A percentile compares a stretch with the other conserved stretches of the same genome.
Conservation (phyloP, 2,888 invertebrate genomes). For the Tineola bisselliella region DNA sequence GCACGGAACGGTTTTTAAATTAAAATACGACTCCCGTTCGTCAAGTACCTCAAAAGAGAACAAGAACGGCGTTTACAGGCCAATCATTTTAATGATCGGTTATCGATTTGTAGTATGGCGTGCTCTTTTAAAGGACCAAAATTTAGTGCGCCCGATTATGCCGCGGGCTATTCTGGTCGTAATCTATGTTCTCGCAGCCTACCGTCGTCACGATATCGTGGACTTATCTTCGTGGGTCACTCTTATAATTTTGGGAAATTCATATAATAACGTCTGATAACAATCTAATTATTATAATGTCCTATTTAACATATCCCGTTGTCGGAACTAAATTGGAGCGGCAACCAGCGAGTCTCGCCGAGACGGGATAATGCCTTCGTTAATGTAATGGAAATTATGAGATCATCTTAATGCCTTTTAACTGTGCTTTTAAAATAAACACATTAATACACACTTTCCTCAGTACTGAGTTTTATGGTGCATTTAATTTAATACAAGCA, state of each 20-base stretch:
- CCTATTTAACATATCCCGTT: slow-evolving; percentile 65
- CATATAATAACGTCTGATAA: slow-evolving; percentile 66
- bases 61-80: slow-evolving; percentile 53
- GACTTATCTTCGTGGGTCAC: slow-evolving; percentile 53
- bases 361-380: slow-evolving; percentile 52
- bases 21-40: slow-evolving; percentile 58
- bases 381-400: slow-evolving; percentile 58
- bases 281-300: slow-evolving; percentile 67
- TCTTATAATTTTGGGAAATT: slow-evolving; percentile 64
- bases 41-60: slow-evolving; percentile 45
- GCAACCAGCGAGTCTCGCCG: slow-evolving; percentile 29
- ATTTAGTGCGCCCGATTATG: slow-evolving; percentile 51
- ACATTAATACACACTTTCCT: slow-evolving; percentile 37
- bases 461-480: slow-evolving; percentile 26
- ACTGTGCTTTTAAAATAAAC: slow-evolving; percentile 61
- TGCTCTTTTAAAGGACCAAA: slow-evolving; percentile 58
- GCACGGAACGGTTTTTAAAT: slow-evolving; percentile 22
- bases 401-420: slow-evolving; percentile 51
- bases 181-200: slow-evolving; percentile 46
- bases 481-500: not conserved
- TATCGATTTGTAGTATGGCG: slow-evolving; percentile 61
- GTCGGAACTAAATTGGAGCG: slow-evolving; percentile 49
- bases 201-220: slow-evolving; percentile 59
- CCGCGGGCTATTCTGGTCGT: slow-evolving; percentile 42
- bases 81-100: slow-evolving; percentile 66